Percentiles rank a stretch among this genome's conserved stretches.
Evolutionary conservation across 2,113 vertebrate genomes (phyloP).

Genomic region (Clarias batrachus): DNA sequence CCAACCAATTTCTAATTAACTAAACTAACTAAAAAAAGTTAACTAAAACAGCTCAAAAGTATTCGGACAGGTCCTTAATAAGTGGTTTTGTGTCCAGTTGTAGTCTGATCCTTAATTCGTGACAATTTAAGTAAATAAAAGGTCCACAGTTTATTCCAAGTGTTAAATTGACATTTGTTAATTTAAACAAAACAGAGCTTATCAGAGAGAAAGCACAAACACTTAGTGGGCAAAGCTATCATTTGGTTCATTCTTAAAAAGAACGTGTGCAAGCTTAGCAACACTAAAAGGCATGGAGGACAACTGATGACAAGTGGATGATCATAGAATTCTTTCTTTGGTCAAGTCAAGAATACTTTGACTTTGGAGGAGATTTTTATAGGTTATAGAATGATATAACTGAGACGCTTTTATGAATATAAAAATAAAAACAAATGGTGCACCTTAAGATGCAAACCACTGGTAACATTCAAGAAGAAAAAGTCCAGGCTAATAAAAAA

Average conservation of each 20-base stretch:
- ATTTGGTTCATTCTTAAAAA: neutral
- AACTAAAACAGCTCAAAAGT: neutral
- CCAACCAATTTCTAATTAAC: too few species aligned
- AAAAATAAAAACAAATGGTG: neutral
- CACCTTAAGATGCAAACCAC: neutral
- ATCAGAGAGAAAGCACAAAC: neutral
- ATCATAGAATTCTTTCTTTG: neutral
- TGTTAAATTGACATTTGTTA: neutral
- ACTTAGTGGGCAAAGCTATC: neutral
- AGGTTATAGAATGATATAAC: neutral
- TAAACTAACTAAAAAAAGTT: too few species aligned
- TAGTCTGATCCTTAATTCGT: too few species aligned
- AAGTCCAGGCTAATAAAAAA: neutral
- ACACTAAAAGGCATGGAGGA: neutral
- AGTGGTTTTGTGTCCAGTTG: neutral
- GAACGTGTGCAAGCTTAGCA: neutral
- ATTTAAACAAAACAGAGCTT: neutral
- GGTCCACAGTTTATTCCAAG: neutral
- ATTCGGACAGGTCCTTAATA: neutral
- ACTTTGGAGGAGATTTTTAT: neutral
- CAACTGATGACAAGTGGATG: neutral
- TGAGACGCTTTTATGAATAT: neutral
- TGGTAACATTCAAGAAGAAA: neutral
- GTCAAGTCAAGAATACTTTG: neutral
- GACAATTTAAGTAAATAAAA: too few species aligned